phyloP scores from a whole-genome alignment of 2,888 invertebrate genomes.

The Serrognathus titanus region DNA sequence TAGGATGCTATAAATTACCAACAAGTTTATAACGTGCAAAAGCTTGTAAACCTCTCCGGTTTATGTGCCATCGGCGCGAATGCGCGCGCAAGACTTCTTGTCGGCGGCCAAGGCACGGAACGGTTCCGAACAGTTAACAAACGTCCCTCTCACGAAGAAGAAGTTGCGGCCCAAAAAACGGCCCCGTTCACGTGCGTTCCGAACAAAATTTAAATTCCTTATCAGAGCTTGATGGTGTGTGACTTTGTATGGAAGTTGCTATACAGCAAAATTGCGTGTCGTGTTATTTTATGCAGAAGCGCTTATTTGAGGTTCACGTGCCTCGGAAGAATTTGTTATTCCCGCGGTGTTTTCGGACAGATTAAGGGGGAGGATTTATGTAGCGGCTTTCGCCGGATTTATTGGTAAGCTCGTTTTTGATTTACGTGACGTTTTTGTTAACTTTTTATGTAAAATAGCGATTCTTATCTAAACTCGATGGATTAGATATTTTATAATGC shows the following conservation, averaged over 20 bases:
- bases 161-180: constrained; percentile 8
- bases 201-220: constrained; percentile 5
- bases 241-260: not conserved
- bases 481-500: too few species aligned
- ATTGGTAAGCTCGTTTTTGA: constrained; percentile 17
- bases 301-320: constrained; percentile 11
- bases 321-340: constrained; percentile 18
- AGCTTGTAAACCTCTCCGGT: not conserved
- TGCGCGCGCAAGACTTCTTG: constrained; percentile 30
- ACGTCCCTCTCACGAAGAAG: constrained; percentile 23
- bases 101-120: constrained; percentile 21
- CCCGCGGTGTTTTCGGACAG: constrained; percentile 16
- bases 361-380: constrained; percentile 16
- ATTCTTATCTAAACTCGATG: too few species aligned
- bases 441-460: not conserved
- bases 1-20: too few species aligned
- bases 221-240: too few species aligned
- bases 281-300: constrained; percentile 2
- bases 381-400: constrained; percentile 2
- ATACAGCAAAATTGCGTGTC: constrained; percentile 9
- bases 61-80: constrained; percentile 17
- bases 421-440: constrained; percentile 12
- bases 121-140: constrained; percentile 28
- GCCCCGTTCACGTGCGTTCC: constrained; percentile 11
- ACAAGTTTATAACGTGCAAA: not conserved